These are phyloP conservation scores for Thermophis baileyi DNA, from an alignment of 2,113 vertebrate genomes.

Conservation along the genomic window DNA sequence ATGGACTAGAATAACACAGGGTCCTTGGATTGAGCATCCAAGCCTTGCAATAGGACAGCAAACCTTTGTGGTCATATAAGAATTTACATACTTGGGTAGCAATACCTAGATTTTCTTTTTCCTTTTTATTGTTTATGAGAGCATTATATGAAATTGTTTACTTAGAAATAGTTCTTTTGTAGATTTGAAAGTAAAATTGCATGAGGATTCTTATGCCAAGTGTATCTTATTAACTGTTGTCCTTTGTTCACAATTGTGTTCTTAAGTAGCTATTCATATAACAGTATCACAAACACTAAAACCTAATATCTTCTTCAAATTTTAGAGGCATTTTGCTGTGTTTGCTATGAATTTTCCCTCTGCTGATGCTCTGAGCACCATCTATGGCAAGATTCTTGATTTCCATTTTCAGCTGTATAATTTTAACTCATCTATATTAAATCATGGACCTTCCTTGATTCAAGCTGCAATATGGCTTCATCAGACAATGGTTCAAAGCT, in stretches of 20 bases:
- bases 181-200: not conserved
- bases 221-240: not conserved
- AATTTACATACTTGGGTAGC: not conserved
- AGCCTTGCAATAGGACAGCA: not conserved
- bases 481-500: slow-evolving; percentile 68
- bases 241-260: not conserved
- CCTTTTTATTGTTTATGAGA: not conserved
- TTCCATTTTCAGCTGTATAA: slow-evolving; percentile 68
- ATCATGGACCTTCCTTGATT: slow-evolving; percentile 54
- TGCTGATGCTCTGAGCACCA: slow-evolving; percentile 63
- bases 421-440: slow-evolving; percentile 65
- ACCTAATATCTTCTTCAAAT: not conserved
- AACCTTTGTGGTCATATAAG: not conserved
- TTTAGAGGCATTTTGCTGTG: slow-evolving; percentile 80
- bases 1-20: not conserved
- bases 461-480: slow-evolving; percentile 71
- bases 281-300: not conserved
- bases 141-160: not conserved
- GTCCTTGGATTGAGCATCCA: not conserved
- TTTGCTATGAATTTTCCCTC: slow-evolving; percentile 79
- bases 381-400: slow-evolving; percentile 75
- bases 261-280: not conserved
- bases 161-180: not conserved
- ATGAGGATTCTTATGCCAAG: not conserved
- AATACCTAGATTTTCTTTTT: not conserved